Evolutionary conservation across 2,113 vertebrate genomes (phyloP).

Genomic region (Cyphomyrus plagiostoma): DNA sequence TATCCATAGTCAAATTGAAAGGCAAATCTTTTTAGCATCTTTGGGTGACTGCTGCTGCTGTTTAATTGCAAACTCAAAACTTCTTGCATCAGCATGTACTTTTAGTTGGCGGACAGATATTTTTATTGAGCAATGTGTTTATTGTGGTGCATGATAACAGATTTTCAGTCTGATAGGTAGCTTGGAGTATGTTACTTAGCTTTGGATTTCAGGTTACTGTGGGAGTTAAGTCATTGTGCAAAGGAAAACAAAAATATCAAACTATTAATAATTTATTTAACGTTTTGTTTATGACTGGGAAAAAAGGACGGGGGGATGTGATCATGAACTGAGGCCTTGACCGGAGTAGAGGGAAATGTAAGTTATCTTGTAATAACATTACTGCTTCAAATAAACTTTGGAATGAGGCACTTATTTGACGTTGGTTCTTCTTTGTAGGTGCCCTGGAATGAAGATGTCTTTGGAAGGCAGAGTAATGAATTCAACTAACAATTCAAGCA

Average conservation of each 20-base stretch:
- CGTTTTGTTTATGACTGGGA: neutral
- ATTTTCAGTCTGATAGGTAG: neutral
- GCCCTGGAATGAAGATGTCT: neutral
- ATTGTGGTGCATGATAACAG: neutral
- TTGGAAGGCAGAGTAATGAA: too few species aligned
- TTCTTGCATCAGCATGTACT: neutral
- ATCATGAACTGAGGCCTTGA: neutral
- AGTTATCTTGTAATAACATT: neutral
- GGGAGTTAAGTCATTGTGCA: neutral
- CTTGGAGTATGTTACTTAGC: neutral
- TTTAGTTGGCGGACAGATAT: neutral
- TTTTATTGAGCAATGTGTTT: neutral
- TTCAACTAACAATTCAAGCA: neutral
- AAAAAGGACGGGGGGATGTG: neutral
- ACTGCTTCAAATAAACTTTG: neutral
- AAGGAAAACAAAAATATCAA: neutral
- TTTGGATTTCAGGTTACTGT: neutral
- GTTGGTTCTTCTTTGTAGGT: neutral
- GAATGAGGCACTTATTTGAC: neutral
- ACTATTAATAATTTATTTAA: too few species aligned
- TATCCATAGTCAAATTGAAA: neutral
- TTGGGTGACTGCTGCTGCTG: neutral
- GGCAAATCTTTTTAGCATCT: neutral
- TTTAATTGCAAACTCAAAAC: neutral
- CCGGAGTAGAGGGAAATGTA: neutral